A percentile compares a stretch with the other conserved stretches of the same genome.
These are phyloP conservation scores for Drosophila heteroneura DNA, from an alignment of 2,888 invertebrate genomes.

Conservation along the genomic window DNA sequence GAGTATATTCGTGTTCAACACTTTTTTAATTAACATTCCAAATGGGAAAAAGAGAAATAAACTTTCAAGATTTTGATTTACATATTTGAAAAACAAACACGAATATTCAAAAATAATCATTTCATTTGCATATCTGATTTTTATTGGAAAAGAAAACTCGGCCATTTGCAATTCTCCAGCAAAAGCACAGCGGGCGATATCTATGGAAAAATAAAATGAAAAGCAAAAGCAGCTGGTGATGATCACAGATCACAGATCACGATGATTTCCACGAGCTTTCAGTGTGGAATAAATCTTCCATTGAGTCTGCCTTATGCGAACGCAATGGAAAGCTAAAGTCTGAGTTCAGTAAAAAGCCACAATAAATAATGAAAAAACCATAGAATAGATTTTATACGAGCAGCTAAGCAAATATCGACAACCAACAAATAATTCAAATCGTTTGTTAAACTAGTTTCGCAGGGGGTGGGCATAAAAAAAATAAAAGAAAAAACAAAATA, in stretches of 20 bases:
- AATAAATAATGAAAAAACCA: background rate
- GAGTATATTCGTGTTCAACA: background rate
- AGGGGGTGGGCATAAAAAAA: conserved; percentile 2
- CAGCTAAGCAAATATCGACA: conserved; percentile 53
- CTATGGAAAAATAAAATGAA: conserved; percentile 4
- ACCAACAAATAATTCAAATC: background rate
- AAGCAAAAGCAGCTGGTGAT: conserved; percentile 15
- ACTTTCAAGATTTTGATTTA: background rate
- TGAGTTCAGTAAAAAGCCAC: background rate
- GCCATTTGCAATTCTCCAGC: background rate
- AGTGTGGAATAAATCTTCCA: conserved; percentile 14
- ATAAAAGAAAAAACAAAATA: background rate
- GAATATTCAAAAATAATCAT: background rate
- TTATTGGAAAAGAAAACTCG: background rate
- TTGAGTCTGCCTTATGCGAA: background rate
- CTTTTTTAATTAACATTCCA: background rate
- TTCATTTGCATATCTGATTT: background rate
- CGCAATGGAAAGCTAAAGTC: conserved; percentile 2
- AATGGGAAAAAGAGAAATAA: background rate
- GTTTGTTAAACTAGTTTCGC: conserved; percentile 61
- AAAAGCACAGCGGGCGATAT: conserved; percentile 10
- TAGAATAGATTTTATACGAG: conserved; percentile 7
- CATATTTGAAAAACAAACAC: background rate
- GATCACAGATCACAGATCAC: background rate
- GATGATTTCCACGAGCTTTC: background rate